Conservation (phyloP, 64 coral and sea anemone species). For the Acropora yongei region DNA sequence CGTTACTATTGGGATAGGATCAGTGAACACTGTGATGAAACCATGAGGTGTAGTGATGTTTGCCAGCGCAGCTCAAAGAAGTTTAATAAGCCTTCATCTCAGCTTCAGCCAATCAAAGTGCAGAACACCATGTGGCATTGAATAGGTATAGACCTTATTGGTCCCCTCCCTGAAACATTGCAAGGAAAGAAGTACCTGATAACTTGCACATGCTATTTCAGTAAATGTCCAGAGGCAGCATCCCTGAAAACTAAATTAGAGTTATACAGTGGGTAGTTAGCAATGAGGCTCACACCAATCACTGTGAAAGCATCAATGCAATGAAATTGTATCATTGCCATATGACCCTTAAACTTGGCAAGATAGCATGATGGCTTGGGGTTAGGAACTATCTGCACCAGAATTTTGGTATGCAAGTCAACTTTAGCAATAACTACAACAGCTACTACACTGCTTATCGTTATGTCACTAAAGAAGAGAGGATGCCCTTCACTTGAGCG, state of each 20-base stretch:
- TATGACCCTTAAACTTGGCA: too few relatives aligned
- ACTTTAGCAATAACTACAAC: too few relatives aligned
- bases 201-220: conserved; percentile 64
- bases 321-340: too few relatives aligned
- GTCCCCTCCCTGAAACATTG: conserved; percentile 45
- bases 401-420: too few relatives aligned
- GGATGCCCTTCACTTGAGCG: too few relatives aligned
- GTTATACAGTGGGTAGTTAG: too few relatives aligned
- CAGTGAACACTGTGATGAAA: conserved; percentile 31
- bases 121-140: conserved; percentile 44
- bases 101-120: conserved; percentile 54
- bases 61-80: conserved; percentile 59
- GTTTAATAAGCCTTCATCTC: conserved; percentile 22
- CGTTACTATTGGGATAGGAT: conserved; percentile 29
- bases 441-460: too few relatives aligned
- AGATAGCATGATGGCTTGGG: too few relatives aligned
- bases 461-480: too few relatives aligned
- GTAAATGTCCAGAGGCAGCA: conserved; percentile 59
- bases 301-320: too few relatives aligned
- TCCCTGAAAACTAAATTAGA: conserved; percentile 45
- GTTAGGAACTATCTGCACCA: too few relatives aligned
- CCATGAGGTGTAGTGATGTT: conserved; percentile 28
- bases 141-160: conserved; percentile 54
- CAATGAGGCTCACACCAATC: too few relatives aligned
- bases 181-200: conserved; percentile 58